phyloP scores from a whole-genome alignment of 2,113 vertebrate species.

The Hippocampus barbouri region DNA sequence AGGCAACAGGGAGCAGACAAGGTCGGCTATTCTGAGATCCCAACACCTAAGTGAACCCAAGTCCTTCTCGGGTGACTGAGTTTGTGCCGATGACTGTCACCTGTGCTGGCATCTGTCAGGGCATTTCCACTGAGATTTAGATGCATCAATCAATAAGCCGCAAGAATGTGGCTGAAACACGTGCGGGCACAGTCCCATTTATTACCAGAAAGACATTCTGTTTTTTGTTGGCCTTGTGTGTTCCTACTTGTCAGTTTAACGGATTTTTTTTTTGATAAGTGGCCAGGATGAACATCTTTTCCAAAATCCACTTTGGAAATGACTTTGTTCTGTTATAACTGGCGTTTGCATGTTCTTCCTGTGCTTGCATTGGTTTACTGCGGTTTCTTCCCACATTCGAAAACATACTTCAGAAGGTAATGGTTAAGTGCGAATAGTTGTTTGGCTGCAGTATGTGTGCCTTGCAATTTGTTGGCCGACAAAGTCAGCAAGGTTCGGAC shows the following conservation, averaged over 20 bases:
- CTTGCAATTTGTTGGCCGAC: too few relatives aligned
- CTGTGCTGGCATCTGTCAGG: conserved; percentile 35
- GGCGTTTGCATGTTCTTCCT: too few relatives aligned
- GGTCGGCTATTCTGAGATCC: conserved; percentile 43
- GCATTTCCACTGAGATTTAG: conserved; percentile 39
- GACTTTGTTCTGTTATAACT: too few relatives aligned
- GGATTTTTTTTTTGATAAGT: not conserved
- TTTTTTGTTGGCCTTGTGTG: conserved; percentile 5
- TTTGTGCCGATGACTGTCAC: conserved; percentile 47
- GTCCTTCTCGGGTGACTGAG: conserved; percentile 44
- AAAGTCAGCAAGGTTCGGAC: too few relatives aligned
- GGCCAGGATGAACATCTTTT: not conserved
- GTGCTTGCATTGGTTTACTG: too few relatives aligned
- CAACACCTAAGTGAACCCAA: conserved; percentile 21
- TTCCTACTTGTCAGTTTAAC: not conserved
- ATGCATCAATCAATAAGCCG: conserved; percentile 53
- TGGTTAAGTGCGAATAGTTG: too few relatives aligned
- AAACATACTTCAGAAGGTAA: too few relatives aligned
- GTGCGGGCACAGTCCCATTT: not conserved
- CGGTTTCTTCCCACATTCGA: too few relatives aligned
- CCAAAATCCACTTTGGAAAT: not conserved
- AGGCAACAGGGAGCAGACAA: conserved; percentile 28
- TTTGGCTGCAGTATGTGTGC: too few relatives aligned
- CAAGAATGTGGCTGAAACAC: conserved; percentile 28
- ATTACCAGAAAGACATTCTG: not conserved